Percentiles rank a stretch among this genome's conserved stretches.
Conservation (phyloP, 2,113 vertebrate genomes). For the Chaetorhynchus papuensis region DNA sequence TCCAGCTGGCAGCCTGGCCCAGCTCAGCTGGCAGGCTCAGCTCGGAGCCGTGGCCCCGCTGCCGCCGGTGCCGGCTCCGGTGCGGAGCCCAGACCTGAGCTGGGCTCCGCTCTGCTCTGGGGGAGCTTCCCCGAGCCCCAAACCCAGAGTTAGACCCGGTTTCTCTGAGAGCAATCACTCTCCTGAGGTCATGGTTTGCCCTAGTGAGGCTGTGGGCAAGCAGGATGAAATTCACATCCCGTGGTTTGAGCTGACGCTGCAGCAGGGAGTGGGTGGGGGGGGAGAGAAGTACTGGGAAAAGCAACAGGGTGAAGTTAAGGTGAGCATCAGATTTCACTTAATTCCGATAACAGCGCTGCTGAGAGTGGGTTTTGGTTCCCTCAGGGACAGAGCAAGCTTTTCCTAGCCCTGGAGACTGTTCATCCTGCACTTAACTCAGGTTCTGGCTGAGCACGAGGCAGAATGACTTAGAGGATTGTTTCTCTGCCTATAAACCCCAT, state of each 20-base stretch:
- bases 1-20: background rate
- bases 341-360: background rate
- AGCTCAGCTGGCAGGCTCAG: background rate
- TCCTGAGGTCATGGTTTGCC: background rate
- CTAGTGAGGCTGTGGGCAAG: background rate
- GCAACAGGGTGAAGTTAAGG: slow-evolving; percentile 15
- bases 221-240: background rate
- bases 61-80: fast-evolving
- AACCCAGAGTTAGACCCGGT: fast-evolving
- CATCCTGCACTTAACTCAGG: slow-evolving; percentile 47
- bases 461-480: slow-evolving; percentile 44
- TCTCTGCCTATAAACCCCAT: slow-evolving; percentile 32
- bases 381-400: background rate
- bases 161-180: background rate
- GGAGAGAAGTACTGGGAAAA: background rate
- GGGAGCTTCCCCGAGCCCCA: background rate
- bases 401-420: slow-evolving; percentile 15
- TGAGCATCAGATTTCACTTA: background rate
- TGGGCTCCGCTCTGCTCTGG: background rate
- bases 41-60: fast-evolving
- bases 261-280: background rate
- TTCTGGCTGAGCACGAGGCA: slow-evolving; percentile 39
- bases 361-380: slow-evolving; percentile 17
- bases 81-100: background rate
- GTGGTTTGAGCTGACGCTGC: background rate